Base-by-base conservation (phyloP, 2,797 vertebrate genomes). In the Sebastes nivosus region DNA sequence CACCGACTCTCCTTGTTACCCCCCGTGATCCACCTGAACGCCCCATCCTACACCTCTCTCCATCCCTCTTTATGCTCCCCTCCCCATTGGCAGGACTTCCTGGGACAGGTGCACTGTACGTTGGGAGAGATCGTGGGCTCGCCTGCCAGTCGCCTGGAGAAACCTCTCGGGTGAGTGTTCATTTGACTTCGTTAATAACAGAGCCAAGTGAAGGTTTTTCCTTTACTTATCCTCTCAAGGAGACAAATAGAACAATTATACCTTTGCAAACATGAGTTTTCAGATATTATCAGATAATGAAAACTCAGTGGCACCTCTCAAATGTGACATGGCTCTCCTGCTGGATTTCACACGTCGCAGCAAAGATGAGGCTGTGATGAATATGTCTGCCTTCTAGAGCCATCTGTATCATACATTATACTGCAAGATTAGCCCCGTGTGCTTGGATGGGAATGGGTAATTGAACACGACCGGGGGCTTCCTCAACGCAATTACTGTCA, bases 121-220 rank as follows among this genome's bases (percentile, higher is more conserved):
- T 94, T 99, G 58, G 98, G 98, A 18, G 98, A 99, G 94, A 98
- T 99, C 0, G 97, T 99, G 72, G 98, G 98, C 85, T 98, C 98
- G 4, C 94, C 97, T 0, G 97, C 96, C 86, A 97, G 98, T 88
- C 98, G 96, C 67, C 92, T 98, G 92, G 97, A 98, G 94, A 99
- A 99, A 87, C 95, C 97, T 55, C 93, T 99, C 13, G 97, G 88
- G 98, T 99, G 93, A 97, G 97, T 87, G 24, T 54, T 52, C 16
- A 18, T 36, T 81, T 69, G 16, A 13, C 30, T 38, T 10, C 54
- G 5, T 27, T 69, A 52, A 58, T 24, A 67, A 42, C 29, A 71
- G 30, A 50, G 54, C 20, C 4, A 9, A 5, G 27, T 14, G 29
- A 29, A 25, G 8, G 2, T n/a, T 75, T 75, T 66, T 32, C 9